Evolutionary conservation across 2,113 vertebrate genomes (phyloP).

Genomic region (Zosterops hypoxanthus): DNA sequence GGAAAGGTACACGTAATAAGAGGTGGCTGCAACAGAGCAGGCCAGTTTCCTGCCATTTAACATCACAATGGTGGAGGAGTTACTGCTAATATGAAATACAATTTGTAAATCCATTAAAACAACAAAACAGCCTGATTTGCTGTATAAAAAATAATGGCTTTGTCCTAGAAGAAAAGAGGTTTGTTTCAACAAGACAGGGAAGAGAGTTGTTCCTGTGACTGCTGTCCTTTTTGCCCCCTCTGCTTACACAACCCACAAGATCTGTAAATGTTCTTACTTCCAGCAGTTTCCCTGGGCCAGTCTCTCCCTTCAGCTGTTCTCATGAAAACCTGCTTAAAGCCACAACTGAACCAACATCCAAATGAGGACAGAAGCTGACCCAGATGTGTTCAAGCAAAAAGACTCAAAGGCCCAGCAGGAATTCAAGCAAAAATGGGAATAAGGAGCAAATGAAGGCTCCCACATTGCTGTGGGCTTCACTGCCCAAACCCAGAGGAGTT

Average conservation of each 20-base stretch:
- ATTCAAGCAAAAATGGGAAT: not conserved
- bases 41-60: slow-evolving; percentile 17
- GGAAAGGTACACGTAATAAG: not conserved
- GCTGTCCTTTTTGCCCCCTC: not conserved
- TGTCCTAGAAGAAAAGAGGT: not conserved
- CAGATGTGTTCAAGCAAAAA: not conserved
- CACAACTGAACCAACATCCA: not conserved
- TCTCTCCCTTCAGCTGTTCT: not conserved
- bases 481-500: not conserved
- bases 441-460: not conserved
- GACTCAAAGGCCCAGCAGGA: not conserved
- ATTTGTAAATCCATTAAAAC: slow-evolving; percentile 36
- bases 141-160: not conserved
- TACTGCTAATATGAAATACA: not conserved
- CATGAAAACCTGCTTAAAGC: not conserved
- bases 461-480: fast-evolving
- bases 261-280: not conserved
- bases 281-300: not conserved
- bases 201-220: not conserved
- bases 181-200: not conserved
- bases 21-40: not conserved
- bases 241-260: not conserved
- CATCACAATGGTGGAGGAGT: not conserved
- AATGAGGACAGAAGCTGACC: not conserved
- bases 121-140: not conserved